A percentile compares a stretch with the other conserved stretches of the same genome.
These are phyloP conservation scores for Gavialis gangeticus DNA, from an alignment of 2,113 vertebrate genomes.

Conservation along the genomic window DNA sequence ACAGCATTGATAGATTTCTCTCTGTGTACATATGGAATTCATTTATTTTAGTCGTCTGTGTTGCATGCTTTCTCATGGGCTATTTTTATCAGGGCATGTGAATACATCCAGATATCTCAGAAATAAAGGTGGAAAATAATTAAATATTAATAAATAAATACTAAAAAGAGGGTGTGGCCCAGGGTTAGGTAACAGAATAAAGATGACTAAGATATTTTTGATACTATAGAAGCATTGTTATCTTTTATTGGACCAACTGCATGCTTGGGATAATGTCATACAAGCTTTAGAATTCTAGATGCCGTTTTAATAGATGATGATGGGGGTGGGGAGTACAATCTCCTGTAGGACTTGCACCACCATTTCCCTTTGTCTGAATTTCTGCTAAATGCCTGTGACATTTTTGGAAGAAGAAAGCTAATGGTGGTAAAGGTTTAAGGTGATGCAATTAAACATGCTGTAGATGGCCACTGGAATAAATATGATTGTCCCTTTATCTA, in stretches of 20 bases:
- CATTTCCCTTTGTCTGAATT: background rate
- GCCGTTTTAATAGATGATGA: background rate
- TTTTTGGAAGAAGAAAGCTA: background rate
- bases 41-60: background rate
- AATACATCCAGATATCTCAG: background rate
- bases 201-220: background rate
- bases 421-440: constrained; percentile 2
- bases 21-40: background rate
- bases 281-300: too few relatives aligned
- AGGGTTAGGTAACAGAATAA: background rate
- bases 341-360: background rate
- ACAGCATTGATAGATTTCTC: background rate
- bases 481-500: background rate
- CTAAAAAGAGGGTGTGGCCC: background rate
- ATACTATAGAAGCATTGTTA: background rate
- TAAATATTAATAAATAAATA: background rate
- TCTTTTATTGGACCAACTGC: background rate
- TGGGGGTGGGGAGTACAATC: fast-evolving
- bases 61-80: background rate
- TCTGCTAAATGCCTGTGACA: background rate
- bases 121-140: background rate
- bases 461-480: background rate
- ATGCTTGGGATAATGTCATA: too few relatives aligned
- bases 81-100: background rate
- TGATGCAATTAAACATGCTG: constrained; percentile 9